A percentile compares a stretch with the other conserved stretches of the same genome.
Conservation (phyloP, 2,113 vertebrate genomes). For the Ramphastos sulfuratus region DNA sequence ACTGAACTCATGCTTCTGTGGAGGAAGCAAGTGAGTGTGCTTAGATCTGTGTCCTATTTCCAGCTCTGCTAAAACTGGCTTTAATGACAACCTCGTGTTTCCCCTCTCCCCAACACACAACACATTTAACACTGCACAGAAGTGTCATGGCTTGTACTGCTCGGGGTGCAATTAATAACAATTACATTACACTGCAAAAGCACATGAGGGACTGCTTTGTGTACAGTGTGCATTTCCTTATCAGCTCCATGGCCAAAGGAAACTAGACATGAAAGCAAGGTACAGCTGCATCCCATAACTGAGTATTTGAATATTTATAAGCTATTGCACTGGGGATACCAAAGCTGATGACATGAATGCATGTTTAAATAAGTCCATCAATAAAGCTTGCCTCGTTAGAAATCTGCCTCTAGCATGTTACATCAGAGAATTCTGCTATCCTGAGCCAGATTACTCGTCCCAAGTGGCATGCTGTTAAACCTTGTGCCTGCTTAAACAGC, state of each 20-base stretch:
- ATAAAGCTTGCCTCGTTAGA: not conserved
- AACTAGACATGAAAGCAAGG: not conserved
- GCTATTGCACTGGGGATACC: not conserved
- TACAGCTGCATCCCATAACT: not conserved
- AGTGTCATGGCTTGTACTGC: not conserved
- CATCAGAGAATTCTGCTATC: not conserved
- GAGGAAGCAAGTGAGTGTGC: not conserved
- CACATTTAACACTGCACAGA: not conserved
- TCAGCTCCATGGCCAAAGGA: not conserved
- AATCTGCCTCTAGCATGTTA: not conserved
- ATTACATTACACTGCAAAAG: not conserved
- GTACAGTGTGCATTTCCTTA: not conserved
- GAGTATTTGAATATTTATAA: slow-evolving; percentile 8
- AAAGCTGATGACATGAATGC: not conserved
- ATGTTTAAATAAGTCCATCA: not conserved
- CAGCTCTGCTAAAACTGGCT: slow-evolving; percentile 2
- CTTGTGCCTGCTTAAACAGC: not conserved
- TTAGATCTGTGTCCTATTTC: not conserved
- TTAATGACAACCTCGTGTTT: not conserved
- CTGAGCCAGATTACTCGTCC: not conserved
- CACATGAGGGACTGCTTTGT: not conserved
- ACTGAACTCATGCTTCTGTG: not conserved
- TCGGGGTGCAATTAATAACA: not conserved
- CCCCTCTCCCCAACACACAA: not conserved
- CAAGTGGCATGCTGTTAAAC: not conserved